Evolutionary conservation across 1,140 invertebrate species (phyloP).

Genomic region (Neuroterus valhalla): DNA sequence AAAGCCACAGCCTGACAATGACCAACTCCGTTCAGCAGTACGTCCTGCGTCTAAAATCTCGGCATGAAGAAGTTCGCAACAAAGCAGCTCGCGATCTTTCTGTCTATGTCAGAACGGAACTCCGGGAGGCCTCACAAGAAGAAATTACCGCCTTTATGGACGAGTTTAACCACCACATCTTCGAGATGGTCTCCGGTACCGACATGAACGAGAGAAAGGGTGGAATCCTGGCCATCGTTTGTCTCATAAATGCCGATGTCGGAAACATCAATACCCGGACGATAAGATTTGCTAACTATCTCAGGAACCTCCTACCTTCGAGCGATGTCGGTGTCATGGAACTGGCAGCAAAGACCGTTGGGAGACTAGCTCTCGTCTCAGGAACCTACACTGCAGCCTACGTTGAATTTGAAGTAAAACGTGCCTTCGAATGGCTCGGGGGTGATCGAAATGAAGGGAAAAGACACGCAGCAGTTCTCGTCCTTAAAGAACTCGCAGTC

Average conservation of each 20-base stretch:
- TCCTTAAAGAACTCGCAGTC: slow-evolving; percentile 94
- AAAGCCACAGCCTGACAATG: slow-evolving; percentile 68
- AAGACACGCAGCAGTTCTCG: slow-evolving; percentile 92
- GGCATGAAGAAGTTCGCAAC: slow-evolving; percentile 87
- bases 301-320: slow-evolving; percentile 92
- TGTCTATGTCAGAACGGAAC: slow-evolving; percentile 93
- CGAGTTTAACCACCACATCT: slow-evolving; percentile 96
- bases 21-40: slow-evolving; percentile 84
- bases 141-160: slow-evolving; percentile 94
- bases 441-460: slow-evolving; percentile 92
- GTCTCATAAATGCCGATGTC: slow-evolving; percentile 93
- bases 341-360: slow-evolving; percentile 95
- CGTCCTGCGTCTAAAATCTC: slow-evolving; percentile 90
- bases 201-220: slow-evolving; percentile 97
- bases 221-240: slow-evolving; percentile 95
- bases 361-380: slow-evolving; percentile 91
- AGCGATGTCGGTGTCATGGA: slow-evolving; percentile 96
- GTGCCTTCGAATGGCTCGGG: slow-evolving; percentile 94
- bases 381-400: slow-evolving; percentile 96
- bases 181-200: slow-evolving; percentile 94
- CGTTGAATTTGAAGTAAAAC: slow-evolving; percentile 96
- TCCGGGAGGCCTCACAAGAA: slow-evolving; percentile 93
- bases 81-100: slow-evolving; percentile 92
- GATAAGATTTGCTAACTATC: slow-evolving; percentile 93
- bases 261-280: slow-evolving; percentile 93